Evolutionary conservation across 2,113 vertebrate genomes (phyloP).

Genomic region (Osmerus mordax): DNA sequence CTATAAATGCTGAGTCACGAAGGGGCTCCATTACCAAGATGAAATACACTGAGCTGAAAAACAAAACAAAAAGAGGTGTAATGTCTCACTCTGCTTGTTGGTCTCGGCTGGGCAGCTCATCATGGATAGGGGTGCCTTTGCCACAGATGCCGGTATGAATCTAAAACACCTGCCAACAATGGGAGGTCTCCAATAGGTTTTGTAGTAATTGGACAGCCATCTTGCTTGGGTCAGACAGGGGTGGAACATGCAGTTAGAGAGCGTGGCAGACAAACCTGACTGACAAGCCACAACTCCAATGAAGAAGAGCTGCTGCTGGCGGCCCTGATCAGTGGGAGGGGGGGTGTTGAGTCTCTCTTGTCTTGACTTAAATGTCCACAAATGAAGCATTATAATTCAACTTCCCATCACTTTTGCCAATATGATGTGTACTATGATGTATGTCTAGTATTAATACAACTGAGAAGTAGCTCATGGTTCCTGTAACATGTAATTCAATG

Average conservation of each 20-base stretch:
- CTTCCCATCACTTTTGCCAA: neutral
- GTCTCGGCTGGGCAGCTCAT: constrained; percentile 11
- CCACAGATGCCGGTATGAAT: constrained; percentile 23
- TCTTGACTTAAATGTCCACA: neutral
- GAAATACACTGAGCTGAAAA: constrained; percentile 19
- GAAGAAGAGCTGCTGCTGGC: neutral
- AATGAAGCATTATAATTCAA: too few species aligned
- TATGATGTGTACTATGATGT: neutral
- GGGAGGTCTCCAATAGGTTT: constrained; percentile 26
- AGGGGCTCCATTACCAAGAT: constrained; percentile 33
- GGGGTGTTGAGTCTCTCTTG: neutral
- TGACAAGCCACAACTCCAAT: neutral
- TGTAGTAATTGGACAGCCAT: constrained; percentile 38
- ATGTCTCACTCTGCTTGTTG: constrained; percentile 18
- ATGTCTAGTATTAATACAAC: constrained; percentile 7
- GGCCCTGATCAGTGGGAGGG: constrained; percentile 10
- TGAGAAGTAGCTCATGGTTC: neutral
- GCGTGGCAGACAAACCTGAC: neutral
- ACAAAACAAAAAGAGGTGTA: constrained; percentile 8
- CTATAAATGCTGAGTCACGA: constrained; percentile 30
- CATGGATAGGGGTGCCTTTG: constrained; percentile 7
- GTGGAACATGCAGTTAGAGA: constrained; percentile 8
- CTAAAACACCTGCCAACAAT: constrained; percentile 23
- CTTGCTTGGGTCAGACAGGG: constrained; percentile 18
- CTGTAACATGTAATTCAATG: constrained; percentile 17